These are phyloP conservation scores for Tuberolachnus salignus DNA, from an alignment of 2,888 invertebrate genomes.

Conservation along the genomic window DNA sequence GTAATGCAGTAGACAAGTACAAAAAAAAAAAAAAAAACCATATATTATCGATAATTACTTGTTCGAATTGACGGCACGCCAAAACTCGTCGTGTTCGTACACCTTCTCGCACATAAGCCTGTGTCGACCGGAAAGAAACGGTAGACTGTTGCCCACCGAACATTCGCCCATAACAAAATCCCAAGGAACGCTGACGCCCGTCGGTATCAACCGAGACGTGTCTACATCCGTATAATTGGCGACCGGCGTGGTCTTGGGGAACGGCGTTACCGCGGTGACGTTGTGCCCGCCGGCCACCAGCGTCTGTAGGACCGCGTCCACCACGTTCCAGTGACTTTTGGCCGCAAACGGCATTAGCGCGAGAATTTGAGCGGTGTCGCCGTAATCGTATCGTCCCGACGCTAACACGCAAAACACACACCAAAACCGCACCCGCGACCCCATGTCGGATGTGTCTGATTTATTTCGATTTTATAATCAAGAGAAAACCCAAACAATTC, in stretches of 20 bases:
- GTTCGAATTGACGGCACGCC: not conserved
- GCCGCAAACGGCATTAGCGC: slow-evolving; percentile 56
- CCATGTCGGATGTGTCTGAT: no score
- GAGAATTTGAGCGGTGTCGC: slow-evolving; percentile 56
- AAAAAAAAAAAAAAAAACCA: no score
- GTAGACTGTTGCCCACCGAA: slow-evolving; percentile 34
- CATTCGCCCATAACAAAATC: slow-evolving; percentile 31
- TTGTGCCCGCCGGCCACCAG: slow-evolving; percentile 60
- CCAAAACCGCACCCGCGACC: not conserved
- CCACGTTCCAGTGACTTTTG: slow-evolving; percentile 60
- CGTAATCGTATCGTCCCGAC: not conserved
- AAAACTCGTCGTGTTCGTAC: slow-evolving; percentile 4
- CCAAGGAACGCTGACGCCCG: not conserved
- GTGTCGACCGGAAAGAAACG: slow-evolving; percentile 26
- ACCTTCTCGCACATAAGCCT: slow-evolving; percentile 24
- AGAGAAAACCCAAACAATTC: no score
- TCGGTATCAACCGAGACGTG: not conserved
- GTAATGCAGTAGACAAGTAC: no score
- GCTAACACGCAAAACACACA: not conserved
- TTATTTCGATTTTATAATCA: no score
- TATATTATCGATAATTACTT: not conserved
- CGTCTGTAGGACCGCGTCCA: slow-evolving; percentile 59
- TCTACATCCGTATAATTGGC: slow-evolving; percentile 40
- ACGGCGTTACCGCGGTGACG: slow-evolving; percentile 60
- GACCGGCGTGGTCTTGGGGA: slow-evolving; percentile 28